phyloP scores from a whole-genome alignment of 2,888 invertebrate genomes.

The Muscina levida region DNA sequence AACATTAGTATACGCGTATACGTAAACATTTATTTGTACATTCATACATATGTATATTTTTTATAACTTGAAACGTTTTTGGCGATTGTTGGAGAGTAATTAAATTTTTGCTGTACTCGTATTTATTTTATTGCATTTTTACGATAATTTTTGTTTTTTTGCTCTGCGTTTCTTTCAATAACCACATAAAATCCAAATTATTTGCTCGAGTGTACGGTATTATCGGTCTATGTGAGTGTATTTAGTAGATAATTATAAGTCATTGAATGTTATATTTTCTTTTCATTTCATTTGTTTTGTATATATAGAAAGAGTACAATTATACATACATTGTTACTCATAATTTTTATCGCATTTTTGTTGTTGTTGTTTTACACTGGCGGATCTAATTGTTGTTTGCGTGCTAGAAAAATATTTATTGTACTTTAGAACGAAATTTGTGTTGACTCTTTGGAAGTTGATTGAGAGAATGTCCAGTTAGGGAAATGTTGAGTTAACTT shows the following conservation, averaged over 20 bases:
- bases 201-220: slow-evolving; percentile 5
- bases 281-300: background rate
- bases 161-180: slow-evolving; percentile 3
- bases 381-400: background rate
- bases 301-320: background rate
- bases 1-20: slow-evolving; percentile 13
- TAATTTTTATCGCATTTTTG: slow-evolving; percentile 29
- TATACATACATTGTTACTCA: slow-evolving; percentile 9
- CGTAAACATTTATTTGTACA: background rate
- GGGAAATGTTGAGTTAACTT: too few relatives aligned
- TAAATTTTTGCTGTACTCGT: slow-evolving; percentile 8
- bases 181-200: background rate
- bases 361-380: slow-evolving; percentile 25
- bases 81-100: slow-evolving; percentile 28
- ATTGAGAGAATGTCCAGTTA: too few relatives aligned
- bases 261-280: slow-evolving; percentile 11
- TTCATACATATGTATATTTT: background rate
- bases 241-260: slow-evolving; percentile 24
- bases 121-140: slow-evolving; percentile 20
- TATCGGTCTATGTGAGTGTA: background rate
- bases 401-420: slow-evolving; percentile 7
- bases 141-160: slow-evolving; percentile 12
- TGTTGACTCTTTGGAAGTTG: too few relatives aligned
- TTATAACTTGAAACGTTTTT: slow-evolving; percentile 44
- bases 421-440: too few relatives aligned